Percentiles rank a stretch among this genome's conserved stretches.
These are phyloP conservation scores for Pyralis farinalis DNA, from an alignment of 2,888 invertebrate species.

Conservation along the genomic window DNA sequence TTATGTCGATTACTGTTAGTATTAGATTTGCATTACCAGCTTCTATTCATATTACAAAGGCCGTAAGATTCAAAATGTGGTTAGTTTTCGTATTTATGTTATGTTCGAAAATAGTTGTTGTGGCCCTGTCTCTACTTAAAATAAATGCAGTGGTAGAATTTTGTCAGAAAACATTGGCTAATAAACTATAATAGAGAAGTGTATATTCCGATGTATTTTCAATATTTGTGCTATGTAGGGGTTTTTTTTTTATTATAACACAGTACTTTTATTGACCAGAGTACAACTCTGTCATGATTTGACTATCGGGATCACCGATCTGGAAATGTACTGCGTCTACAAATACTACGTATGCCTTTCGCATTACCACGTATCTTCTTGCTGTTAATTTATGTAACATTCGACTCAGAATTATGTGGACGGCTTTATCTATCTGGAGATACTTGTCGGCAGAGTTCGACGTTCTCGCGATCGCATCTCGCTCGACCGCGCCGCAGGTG, in stretches of 20 bases:
- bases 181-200: no score
- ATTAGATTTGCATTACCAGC: background rate
- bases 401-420: conserved; percentile 59
- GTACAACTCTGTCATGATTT: conserved; percentile 6
- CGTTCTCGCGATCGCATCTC: conserved; percentile 73
- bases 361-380: conserved; percentile 8
- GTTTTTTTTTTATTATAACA: no score
- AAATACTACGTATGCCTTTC: conserved; percentile 2
- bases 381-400: conserved; percentile 51
- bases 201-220: no score
- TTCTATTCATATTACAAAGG: background rate
- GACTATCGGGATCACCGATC: conserved; percentile 3
- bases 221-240: no score
- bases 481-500: conserved; percentile 74
- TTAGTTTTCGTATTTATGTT: conserved; percentile 2
- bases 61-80: conserved; percentile 3
- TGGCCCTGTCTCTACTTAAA: conserved; percentile 3
- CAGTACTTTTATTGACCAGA: no score
- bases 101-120: background rate
- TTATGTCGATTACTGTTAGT: conserved; percentile 4
- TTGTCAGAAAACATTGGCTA: conserved; percentile 6
- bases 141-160: conserved; percentile 6
- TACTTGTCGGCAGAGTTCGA: conserved; percentile 61
- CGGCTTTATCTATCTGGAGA: conserved; percentile 55
- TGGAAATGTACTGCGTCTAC: conserved; percentile 7